These are phyloP conservation scores for Drosophila virilis DNA, from an alignment of 1,140 invertebrate genomes.

Conservation along the genomic window DNA sequence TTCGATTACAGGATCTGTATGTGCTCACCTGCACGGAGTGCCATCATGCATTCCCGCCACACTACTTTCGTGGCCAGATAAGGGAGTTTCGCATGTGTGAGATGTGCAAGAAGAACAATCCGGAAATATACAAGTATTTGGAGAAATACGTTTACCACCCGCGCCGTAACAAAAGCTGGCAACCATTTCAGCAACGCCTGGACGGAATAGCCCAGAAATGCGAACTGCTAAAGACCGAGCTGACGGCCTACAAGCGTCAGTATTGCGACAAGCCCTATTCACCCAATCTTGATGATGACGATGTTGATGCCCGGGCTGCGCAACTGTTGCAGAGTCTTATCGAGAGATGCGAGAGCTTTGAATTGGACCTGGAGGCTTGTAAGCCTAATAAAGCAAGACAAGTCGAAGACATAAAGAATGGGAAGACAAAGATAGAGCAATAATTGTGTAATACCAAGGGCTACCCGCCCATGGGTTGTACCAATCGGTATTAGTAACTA, in stretches of 20 bases:
- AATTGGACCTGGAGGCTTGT: neutral
- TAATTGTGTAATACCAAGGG: neutral
- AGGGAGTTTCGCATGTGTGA: slow-evolving; percentile 27
- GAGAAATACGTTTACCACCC: slow-evolving; percentile 18
- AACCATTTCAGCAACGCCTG: slow-evolving; percentile 1
- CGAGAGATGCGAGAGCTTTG: neutral
- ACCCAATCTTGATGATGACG: neutral
- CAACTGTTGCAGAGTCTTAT: neutral
- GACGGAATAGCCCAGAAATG: neutral
- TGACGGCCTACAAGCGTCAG: neutral
- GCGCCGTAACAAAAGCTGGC: neutral
- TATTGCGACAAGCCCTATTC: neutral
- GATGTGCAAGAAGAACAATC: slow-evolving; percentile 2
- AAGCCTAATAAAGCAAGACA: neutral
- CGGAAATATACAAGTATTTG: slow-evolving; percentile 12
- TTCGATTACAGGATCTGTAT: neutral
- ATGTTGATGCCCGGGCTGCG: neutral
- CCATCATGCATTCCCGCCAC: neutral
- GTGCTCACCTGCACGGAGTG: slow-evolving; percentile 23
- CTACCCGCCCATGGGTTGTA: too few relatives aligned
- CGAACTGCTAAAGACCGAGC: neutral
- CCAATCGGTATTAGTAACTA: too few relatives aligned
- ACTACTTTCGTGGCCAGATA: slow-evolving; percentile 3
- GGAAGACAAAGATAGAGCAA: neutral
- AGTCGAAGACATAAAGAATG: neutral